Conservation (phyloP, 1,140 invertebrate species). For the Oreohelix idahoensis region DNA sequence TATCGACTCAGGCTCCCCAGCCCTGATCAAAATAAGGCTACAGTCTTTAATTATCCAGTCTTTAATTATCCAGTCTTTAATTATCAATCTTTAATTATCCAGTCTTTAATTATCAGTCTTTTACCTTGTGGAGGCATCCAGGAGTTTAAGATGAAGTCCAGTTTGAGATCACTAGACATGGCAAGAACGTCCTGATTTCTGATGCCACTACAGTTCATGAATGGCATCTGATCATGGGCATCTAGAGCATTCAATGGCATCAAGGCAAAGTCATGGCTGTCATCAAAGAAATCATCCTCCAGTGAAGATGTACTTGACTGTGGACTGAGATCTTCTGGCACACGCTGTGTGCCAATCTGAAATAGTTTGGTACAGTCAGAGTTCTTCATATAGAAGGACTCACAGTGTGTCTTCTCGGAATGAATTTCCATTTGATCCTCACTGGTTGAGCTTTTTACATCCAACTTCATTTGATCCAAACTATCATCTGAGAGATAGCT, state of each 20-base stretch:
- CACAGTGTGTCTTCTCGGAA: constrained; percentile 9
- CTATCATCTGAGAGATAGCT: constrained; percentile 46
- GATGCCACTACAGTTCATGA: constrained; percentile 19
- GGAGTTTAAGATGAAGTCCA: not conserved
- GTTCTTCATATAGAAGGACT: constrained; percentile 24
- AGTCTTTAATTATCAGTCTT: too few relatives aligned
- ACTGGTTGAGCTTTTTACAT: constrained; percentile 39
- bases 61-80: too few relatives aligned
- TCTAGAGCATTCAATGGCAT: constrained; percentile 25
- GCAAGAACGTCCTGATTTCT: constrained; percentile 17
- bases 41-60: too few relatives aligned
- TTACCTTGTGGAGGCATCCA: not conserved
- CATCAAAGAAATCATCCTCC: constrained; percentile 45
- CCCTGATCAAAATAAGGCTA: too few relatives aligned
- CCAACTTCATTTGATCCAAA: constrained; percentile 38
- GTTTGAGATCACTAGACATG: constrained; percentile 4
- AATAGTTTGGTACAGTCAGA: constrained; percentile 15
- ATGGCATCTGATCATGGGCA: constrained; percentile 46
- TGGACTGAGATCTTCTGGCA: constrained; percentile 43
- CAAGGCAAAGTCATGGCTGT: not conserved
- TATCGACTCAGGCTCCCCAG: too few relatives aligned
- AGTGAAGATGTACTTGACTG: constrained; percentile 46
- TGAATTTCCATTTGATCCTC: constrained; percentile 41
- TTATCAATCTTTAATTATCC: too few relatives aligned
- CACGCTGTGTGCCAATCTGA: constrained; percentile 6